phyloP scores from a whole-genome alignment of 1,140 invertebrate species.

The Condylostylus longicornis region DNA sequence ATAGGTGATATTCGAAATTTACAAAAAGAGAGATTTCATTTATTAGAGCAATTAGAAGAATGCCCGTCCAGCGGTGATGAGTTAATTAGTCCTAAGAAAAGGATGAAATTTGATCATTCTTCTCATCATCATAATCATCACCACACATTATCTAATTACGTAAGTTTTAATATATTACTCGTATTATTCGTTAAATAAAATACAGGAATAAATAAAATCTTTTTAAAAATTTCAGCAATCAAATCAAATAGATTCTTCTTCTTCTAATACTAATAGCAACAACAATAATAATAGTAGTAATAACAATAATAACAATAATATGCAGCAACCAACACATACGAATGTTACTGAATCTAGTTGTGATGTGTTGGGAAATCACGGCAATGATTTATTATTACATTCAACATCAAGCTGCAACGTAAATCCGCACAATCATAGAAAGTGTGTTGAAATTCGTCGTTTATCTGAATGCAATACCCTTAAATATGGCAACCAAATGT shows the following conservation, averaged over 20 bases:
- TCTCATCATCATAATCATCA: conserved; percentile 31
- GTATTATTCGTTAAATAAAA: conserved; percentile 1
- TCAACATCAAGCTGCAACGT: too few species aligned
- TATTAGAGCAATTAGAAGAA: conserved; percentile 55
- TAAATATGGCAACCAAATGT: conserved; percentile 3
- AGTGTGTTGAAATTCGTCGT: conserved; percentile 7
- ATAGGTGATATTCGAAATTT: conserved; percentile 43
- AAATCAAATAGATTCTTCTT: too few species aligned
- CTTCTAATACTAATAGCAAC: conserved; percentile 6
- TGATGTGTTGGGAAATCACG: too few species aligned
- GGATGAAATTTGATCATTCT: conserved; percentile 41
- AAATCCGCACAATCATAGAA: conserved; percentile 2
- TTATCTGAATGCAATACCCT: conserved; percentile 7
- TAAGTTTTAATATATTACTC: conserved; percentile 11
- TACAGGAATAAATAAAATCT: too few species aligned
- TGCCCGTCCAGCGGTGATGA: conserved; percentile 56
- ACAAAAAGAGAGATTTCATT: conserved; percentile 52
- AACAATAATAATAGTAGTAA: conserved; percentile 1
- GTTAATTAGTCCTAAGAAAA: conserved; percentile 44
- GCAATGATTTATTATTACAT: too few species aligned
- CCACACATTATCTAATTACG: conserved; percentile 10
- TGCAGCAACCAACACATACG: neutral
- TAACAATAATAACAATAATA: neutral
- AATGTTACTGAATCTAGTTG: too few species aligned
- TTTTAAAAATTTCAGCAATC: conserved; percentile 10